These are phyloP conservation scores for Falco biarmicus DNA, from an alignment of 2,797 vertebrate species.

Conservation along the genomic window DNA sequence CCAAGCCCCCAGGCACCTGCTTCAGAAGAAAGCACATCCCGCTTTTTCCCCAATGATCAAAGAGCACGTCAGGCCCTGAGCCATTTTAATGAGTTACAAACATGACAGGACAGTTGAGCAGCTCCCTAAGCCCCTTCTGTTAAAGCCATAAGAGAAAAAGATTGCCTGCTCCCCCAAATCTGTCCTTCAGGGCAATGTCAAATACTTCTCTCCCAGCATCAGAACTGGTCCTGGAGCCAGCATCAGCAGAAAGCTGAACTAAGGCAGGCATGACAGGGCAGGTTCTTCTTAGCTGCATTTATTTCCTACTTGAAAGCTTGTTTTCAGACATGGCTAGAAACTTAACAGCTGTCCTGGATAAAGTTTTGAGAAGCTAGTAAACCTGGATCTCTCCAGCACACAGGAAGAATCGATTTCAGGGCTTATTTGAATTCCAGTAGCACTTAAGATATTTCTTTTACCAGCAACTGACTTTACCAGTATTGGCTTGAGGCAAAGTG, in stretches of 20 bases:
- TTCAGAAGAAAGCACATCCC: background rate
- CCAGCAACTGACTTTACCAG: background rate
- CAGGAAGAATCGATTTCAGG: background rate
- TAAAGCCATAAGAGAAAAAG: background rate
- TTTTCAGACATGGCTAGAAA: background rate
- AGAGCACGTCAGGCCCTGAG: background rate
- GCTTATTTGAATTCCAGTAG: background rate
- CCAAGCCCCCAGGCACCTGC: background rate
- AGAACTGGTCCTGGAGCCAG: background rate
- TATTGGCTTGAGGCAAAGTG: background rate
- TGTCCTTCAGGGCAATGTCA: background rate
- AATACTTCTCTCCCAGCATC: background rate
- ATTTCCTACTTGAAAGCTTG: background rate
- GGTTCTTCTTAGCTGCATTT: background rate
- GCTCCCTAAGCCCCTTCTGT: background rate
- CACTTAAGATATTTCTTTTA: background rate
- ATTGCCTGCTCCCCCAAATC: background rate
- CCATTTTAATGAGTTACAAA: background rate
- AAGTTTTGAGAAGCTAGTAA: background rate
- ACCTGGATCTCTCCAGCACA: background rate
- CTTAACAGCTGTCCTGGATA: background rate
- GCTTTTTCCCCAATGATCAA: background rate
- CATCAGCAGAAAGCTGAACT: background rate
- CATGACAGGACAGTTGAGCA: background rate
- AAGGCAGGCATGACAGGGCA: background rate